Base-by-base conservation (phyloP, 2,113 vertebrate species). In the Boleophthalmus pectinirostris region DNA sequence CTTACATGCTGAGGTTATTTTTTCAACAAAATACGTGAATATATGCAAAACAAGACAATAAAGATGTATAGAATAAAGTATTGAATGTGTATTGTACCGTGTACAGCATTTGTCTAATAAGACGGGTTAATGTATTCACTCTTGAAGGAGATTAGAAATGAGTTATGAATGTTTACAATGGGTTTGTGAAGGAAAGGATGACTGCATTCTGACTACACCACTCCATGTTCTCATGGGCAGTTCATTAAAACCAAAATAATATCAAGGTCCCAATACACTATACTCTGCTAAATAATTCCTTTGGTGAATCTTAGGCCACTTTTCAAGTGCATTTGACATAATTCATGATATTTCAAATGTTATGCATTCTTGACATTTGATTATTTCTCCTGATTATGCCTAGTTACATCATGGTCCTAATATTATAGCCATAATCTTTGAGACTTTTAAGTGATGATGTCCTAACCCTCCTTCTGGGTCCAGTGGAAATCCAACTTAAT, bases 1-100 rank as follows among this genome's bases (percentile, higher is more conserved):
- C 91, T 92, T 93, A 94, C 88, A 89, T 90, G 90, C 90, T 84
- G 88, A 93, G 85, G 89, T 93, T 93, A 93, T 94, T 91, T 93
- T 94, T 94, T 75, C 90, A 92, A 72, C 88, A 91, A 65, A 87
- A 84, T 23, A 91, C 81, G 71, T 85, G 84, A 91, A 89, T 91
- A 93, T 93, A 93, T 93, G 91, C 91, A 93, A 94, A 90, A 71
- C 78, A 82, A 92, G 86, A 89, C 72, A 93, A 91, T 88, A 87
- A 86, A 90, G 83, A 86, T 91, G 89, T 92, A 91, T 88, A 90
- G 89, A 93, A 90, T 87, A 87, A 90, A 92, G 86, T 91, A 85
- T 83, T 90, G 90, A 90, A 92, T 92, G 89, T 94, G 86, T 91
- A 88, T 92, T 87, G 87, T 93, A 92, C 88, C 85, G 87, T 92